These are phyloP conservation scores for Cyrtonyx montezumae DNA, from an alignment of 2,113 vertebrate species.

Conservation along the genomic window DNA sequence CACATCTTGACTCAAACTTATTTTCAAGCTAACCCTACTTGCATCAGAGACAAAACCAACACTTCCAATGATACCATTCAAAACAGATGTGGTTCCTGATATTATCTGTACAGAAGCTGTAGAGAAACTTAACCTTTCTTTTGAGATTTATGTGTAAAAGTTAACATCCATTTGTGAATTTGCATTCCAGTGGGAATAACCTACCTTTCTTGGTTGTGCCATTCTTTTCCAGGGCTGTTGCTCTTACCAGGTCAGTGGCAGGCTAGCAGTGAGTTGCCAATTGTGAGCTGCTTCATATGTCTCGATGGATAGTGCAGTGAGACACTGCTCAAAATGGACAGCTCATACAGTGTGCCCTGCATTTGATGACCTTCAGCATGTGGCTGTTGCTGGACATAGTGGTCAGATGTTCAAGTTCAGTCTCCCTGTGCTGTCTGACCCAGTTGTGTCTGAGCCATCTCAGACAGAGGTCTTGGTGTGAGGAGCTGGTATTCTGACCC, in stretches of 20 bases:
- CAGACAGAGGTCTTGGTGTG: neutral
- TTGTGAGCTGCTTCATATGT: neutral
- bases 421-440: neutral
- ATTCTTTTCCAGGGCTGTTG: neutral
- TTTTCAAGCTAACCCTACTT: neutral
- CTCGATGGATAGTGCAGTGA: constrained; percentile 42
- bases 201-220: neutral
- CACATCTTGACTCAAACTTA: neutral
- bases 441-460: neutral
- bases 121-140: constrained; percentile 8
- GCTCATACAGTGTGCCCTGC: neutral
- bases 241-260: constrained; percentile 2
- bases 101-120: neutral
- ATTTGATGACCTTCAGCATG: neutral
- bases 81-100: neutral
- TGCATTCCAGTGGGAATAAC: neutral
- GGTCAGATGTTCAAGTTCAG: neutral
- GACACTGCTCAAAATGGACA: neutral
- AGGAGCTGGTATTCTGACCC: constrained; percentile 9
- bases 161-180: neutral
- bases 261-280: neutral
- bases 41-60: neutral
- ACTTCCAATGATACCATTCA: neutral
- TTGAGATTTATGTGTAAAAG: neutral
- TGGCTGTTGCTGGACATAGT: neutral